Percentiles rank a stretch among this genome's conserved stretches.
These are phyloP conservation scores for Scaptomyza polygonia DNA, from an alignment of 2,888 invertebrate species.

Conservation along the genomic window DNA sequence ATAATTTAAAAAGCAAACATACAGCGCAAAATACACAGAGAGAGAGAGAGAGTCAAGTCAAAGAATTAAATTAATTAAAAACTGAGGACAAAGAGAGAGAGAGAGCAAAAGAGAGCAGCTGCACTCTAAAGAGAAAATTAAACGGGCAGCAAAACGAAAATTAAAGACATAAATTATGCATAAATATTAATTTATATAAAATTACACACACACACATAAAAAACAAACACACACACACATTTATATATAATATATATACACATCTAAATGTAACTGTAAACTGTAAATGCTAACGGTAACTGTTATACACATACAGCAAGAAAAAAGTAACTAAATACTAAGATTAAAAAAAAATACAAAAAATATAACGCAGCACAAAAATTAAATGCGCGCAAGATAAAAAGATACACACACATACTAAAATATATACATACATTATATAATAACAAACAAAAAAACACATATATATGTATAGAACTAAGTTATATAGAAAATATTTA, in stretches of 20 bases:
- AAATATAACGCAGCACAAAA: conserved; percentile 60
- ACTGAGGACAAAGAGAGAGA: neutral
- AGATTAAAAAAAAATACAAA: conserved; percentile 21
- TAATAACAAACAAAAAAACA: conserved; percentile 24
- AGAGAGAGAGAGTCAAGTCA: conserved; percentile 25
- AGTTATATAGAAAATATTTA: conserved; percentile 55
- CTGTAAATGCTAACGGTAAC: conserved; percentile 53
- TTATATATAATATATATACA: conserved; percentile 28
- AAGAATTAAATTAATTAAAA: neutral
- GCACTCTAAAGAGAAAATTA: neutral
- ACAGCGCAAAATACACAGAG: conserved; percentile 3
- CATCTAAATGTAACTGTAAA: conserved; percentile 59
- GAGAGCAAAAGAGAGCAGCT: neutral
- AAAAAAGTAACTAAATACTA: conserved; percentile 38
- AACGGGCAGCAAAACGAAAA: conserved; percentile 71
- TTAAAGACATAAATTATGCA: conserved; percentile 81
- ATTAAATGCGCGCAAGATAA: conserved; percentile 59
- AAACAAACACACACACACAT: conserved; percentile 25
- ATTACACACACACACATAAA: conserved; percentile 13
- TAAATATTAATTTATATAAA: conserved; percentile 77
- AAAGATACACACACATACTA: conserved; percentile 46
- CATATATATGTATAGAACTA: conserved; percentile 36
- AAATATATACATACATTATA: conserved; percentile 34
- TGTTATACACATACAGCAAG: conserved; percentile 59
- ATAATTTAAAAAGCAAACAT: conserved; percentile 29